phyloP scores from a whole-genome alignment of 2,888 invertebrate genomes.

The Meandrusa payeni region DNA sequence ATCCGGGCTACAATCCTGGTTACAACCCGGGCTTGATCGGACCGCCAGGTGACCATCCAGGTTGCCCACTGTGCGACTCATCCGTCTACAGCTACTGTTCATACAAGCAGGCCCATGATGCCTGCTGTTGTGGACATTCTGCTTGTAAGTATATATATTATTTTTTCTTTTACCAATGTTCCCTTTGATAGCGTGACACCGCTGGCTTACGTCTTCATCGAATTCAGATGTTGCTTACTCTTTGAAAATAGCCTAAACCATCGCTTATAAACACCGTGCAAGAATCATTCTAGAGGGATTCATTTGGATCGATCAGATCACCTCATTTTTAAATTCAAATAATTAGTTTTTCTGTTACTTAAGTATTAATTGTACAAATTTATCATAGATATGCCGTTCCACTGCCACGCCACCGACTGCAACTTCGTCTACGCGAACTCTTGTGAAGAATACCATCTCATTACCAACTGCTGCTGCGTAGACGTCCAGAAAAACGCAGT shows the following conservation, averaged over 20 bases:
- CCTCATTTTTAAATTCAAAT: no score
- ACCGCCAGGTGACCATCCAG: slow-evolving; percentile 69
- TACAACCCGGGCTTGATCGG: slow-evolving; percentile 45
- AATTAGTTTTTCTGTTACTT: no score
- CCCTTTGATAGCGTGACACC: no score
- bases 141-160: slow-evolving; percentile 53
- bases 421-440: slow-evolving; percentile 87
- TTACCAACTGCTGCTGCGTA: slow-evolving; percentile 87
- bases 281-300: no score
- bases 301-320: no score
- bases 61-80: slow-evolving; percentile 88
- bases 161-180: slow-evolving; percentile 1
- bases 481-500: slow-evolving; percentile 65
- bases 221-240: no score
- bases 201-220: no score
- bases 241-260: no score
- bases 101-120: slow-evolving; percentile 87
- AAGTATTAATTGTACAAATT: no score
- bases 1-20: slow-evolving; percentile 39
- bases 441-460: slow-evolving; percentile 86
- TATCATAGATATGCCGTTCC: slow-evolving; percentile 72
- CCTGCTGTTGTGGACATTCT: slow-evolving; percentile 85
- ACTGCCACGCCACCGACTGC: slow-evolving; percentile 85
- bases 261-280: no score
- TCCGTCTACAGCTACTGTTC: slow-evolving; percentile 89